Base-by-base conservation (phyloP, 2,797 vertebrate species). In the Cossypha heuglini region DNA sequence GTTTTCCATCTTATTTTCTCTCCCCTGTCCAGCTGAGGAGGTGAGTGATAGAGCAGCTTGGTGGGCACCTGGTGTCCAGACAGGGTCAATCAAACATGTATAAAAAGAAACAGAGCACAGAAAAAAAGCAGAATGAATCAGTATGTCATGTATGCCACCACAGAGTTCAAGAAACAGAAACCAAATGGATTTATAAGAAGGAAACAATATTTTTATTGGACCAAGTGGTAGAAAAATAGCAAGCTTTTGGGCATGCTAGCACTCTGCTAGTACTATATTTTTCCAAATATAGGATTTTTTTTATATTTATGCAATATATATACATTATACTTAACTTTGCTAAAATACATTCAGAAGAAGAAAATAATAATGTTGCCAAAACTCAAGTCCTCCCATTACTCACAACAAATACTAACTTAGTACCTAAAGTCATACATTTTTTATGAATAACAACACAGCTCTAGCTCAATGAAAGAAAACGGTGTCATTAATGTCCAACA, bases 241-340 rank as follows among this genome's bases (percentile, higher is more conserved):
- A 83, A 57, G 14, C 5, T 88, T 80, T 80, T 13, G 5, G 25
- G 9, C 3, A 4, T 67, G 10, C 20, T 86, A 76, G 16, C 25
- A 31, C 5, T 43, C 28, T 55, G 26, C 4, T 1, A 80, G 12
- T 51, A 29, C 20, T 45, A 22, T 51, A 6, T n/a, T 90, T 86
- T 90, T 71, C 13, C 16, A 71, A 16, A n/a, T 20, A 17, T 14
- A 58, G 25, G 4, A 64, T 35, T 37, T 37, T 37, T 26, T 68
- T 83, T 79, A 68, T 24, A n/a, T 57, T 37, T 57, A 43, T 74
- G 37, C 37, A 37, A 35, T 55, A 72, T 61, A 48, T 45, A 40
- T 20, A 22, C 43, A 45, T 88, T 91, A 55, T 88, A 92, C 40
- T 81, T 86, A 77, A 6, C 11, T 67, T 77, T 77, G 18, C 8